Evolutionary conservation across 2,113 vertebrate genomes (phyloP).

Genomic region (Naja naja): DNA sequence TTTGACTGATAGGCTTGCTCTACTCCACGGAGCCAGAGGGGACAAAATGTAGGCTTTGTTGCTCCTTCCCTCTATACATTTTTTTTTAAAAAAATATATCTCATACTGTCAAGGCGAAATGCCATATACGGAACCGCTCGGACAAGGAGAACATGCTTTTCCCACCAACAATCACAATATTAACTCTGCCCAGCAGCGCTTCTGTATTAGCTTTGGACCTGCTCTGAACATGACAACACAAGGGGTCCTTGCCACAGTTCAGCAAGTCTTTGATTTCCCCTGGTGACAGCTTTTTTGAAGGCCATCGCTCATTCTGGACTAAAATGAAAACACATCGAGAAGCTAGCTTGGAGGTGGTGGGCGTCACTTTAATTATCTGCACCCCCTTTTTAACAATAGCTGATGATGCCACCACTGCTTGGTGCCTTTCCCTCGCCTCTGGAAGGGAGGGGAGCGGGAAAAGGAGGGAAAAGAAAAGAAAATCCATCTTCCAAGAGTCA

Average conservation of each 20-base stretch:
- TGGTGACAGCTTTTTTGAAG: constrained; percentile 53
- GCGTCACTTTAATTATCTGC: constrained; percentile 59
- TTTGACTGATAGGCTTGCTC: not conserved
- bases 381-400: constrained; percentile 38
- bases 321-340: constrained; percentile 65
- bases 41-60: not conserved
- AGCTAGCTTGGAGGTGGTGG: constrained; percentile 38
- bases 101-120: constrained; percentile 15
- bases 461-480: not conserved
- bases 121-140: constrained; percentile 24
- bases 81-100: constrained; percentile 21
- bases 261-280: constrained; percentile 67
- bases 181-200: constrained; percentile 40
- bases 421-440: constrained; percentile 36
- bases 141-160: constrained; percentile 31
- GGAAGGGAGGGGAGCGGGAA: constrained; percentile 39
- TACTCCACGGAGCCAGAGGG: not conserved
- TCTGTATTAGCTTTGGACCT: constrained; percentile 48
- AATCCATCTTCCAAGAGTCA: constrained; percentile 30
- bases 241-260: constrained; percentile 49
- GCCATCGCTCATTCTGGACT: constrained; percentile 59
- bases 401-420: constrained; percentile 8
- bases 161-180: constrained; percentile 54
- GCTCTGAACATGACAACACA: constrained; percentile 45
- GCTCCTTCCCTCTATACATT: not conserved